Percentiles rank a stretch among this genome's conserved stretches.
Evolutionary conservation across 2,113 vertebrate genomes (phyloP).

Genomic region (Neolamprologus caudopunctatus): DNA sequence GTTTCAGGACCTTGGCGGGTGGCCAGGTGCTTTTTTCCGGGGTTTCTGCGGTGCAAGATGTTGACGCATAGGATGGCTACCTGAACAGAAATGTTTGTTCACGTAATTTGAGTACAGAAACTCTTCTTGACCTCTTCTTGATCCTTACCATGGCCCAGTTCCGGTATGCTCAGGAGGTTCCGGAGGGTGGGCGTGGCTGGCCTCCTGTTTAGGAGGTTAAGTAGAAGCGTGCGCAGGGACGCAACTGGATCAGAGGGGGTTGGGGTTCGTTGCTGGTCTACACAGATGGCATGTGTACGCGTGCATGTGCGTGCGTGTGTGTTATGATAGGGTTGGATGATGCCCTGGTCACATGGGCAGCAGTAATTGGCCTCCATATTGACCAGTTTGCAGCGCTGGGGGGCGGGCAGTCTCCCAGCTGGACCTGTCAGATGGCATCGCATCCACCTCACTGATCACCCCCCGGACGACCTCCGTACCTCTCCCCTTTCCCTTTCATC

Average conservation of each 20-base stretch:
- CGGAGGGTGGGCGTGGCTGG: conserved; percentile 32
- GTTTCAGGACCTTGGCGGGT: conserved; percentile 27
- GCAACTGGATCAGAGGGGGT: conserved; percentile 45
- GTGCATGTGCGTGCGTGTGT: conserved; percentile 21
- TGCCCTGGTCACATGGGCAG: conserved; percentile 71
- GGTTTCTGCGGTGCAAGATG: conserved; percentile 28
- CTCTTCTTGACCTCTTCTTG: background rate
- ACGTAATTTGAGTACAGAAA: background rate
- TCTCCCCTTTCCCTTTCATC: conserved; percentile 33
- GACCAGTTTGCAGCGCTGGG: conserved; percentile 72
- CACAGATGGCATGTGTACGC: conserved; percentile 62
- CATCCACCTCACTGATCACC: conserved; percentile 69
- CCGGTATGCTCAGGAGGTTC: background rate
- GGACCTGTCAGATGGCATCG: conserved; percentile 71
- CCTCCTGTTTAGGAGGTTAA: conserved; percentile 67
- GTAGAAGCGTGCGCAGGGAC: conserved; percentile 48
- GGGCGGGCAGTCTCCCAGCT: conserved; percentile 70
- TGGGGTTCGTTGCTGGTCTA: conserved; percentile 73
- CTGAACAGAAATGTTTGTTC: background rate
- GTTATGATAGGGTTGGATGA: conserved; percentile 72
- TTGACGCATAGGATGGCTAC: background rate
- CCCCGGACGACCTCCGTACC: conserved; percentile 53
- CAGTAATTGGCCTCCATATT: conserved; percentile 77
- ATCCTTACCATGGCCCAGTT: background rate
- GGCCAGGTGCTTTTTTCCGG: conserved; percentile 3